These are phyloP conservation scores for Microtus richardsoni DNA, from an alignment of 2,113 vertebrate species.

Conservation along the genomic window DNA sequence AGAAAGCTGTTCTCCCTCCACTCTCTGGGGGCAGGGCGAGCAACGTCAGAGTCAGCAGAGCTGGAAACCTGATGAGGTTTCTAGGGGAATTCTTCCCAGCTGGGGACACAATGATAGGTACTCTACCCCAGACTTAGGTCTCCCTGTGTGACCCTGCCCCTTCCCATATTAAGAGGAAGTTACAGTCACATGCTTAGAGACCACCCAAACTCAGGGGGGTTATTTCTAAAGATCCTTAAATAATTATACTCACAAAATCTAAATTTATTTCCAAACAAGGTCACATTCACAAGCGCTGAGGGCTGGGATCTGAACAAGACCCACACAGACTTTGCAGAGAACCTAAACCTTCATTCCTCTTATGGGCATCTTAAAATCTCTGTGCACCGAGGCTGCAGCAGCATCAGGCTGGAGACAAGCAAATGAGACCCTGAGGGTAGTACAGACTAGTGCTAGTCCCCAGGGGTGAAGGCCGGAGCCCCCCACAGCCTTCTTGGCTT, in stretches of 20 bases:
- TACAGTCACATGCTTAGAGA: neutral
- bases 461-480: neutral
- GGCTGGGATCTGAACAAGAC: neutral
- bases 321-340: neutral
- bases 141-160: neutral
- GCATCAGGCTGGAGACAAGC: neutral
- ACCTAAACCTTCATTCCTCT: neutral
- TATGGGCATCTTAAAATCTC: no score
- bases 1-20: no score
- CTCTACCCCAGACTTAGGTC: neutral
- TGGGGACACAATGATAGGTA: fast-evolving
- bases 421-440: neutral
- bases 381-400: fast-evolving
- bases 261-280: neutral
- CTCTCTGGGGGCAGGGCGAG: neutral
- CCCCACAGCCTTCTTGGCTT: no score
- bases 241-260: no score
- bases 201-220: neutral
- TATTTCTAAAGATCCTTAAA: neutral
- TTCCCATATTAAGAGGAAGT: neutral
- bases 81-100: neutral
- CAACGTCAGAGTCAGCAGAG: fast-evolving
- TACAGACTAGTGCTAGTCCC: no score
- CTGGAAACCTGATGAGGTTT: fast-evolving
- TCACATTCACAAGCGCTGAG: neutral